These are phyloP conservation scores for Mesocricetus auratus DNA, from an alignment of 2,113 vertebrate genomes.

Conservation along the genomic window DNA sequence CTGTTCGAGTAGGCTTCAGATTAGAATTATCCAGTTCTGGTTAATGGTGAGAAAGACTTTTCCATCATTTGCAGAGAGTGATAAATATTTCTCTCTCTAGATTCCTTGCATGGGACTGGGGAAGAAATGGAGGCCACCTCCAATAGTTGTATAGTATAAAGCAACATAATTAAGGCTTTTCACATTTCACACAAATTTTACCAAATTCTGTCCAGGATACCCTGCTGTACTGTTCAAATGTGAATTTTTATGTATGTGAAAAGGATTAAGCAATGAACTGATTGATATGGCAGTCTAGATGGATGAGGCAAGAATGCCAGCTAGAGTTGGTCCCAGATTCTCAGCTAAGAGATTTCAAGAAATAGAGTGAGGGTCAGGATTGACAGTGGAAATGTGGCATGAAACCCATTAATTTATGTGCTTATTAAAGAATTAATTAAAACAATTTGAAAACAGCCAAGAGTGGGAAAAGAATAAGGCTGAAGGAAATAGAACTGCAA, in stretches of 20 bases:
- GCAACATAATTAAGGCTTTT: constrained; percentile 20
- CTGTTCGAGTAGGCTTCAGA: constrained; percentile 58
- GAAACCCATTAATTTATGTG: background rate
- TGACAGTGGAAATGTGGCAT: background rate
- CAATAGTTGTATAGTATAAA: constrained; percentile 3
- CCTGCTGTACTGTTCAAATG: background rate
- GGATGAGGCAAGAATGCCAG: background rate
- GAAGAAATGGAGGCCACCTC: background rate
- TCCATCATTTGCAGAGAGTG: constrained; percentile 41
- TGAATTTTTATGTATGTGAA: constrained; percentile 36
- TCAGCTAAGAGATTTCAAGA: background rate
- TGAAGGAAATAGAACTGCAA: constrained; percentile 5
- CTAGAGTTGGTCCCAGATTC: background rate
- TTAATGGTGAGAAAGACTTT: constrained; percentile 49
- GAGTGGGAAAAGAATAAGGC: background rate
- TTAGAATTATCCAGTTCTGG: constrained; percentile 65
- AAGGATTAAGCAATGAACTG: background rate
- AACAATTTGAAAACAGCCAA: background rate
- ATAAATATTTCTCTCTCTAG: constrained; percentile 44
- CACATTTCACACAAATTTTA: background rate
- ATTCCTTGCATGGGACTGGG: background rate
- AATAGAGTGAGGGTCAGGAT: background rate
- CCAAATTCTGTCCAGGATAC: background rate
- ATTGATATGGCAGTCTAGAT: background rate
- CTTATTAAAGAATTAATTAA: background rate